Evolutionary conservation across 2,113 vertebrate species (phyloP).

Genomic region (Podarcis cretensis): DNA sequence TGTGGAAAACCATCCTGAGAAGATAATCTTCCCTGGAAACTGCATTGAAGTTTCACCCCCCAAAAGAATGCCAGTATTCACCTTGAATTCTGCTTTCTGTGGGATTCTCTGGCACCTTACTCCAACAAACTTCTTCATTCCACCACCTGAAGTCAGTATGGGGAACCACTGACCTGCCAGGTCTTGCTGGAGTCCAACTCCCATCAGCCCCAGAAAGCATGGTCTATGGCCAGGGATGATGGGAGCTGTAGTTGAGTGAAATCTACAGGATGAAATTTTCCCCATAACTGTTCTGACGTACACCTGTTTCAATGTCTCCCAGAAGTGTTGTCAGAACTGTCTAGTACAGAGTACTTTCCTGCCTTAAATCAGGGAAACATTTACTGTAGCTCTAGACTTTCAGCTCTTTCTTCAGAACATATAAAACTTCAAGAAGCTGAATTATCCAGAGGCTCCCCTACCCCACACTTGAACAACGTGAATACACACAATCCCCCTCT

Average conservation of each 20-base stretch:
- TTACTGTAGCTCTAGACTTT: background rate
- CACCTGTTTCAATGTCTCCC: background rate
- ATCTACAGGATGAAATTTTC: too few relatives aligned
- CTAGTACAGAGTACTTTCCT: background rate
- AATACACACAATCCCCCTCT: too few relatives aligned
- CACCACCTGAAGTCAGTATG: background rate
- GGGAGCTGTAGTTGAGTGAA: too few relatives aligned
- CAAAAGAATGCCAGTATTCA: background rate
- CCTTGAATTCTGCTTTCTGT: background rate
- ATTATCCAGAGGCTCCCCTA: background rate
- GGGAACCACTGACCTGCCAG: too few relatives aligned
- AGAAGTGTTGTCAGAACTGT: background rate
- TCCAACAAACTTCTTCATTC: too few relatives aligned
- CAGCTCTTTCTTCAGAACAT: background rate
- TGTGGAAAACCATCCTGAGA: background rate
- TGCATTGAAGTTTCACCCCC: too few relatives aligned
- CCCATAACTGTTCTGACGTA: too few relatives aligned
- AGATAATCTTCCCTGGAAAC: too few relatives aligned
- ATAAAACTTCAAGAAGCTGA: background rate
- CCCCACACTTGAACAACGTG: background rate
- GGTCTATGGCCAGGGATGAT: too few relatives aligned
- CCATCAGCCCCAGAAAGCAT: too few relatives aligned
- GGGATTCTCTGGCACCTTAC: background rate
- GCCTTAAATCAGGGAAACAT: background rate
- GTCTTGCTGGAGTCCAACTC: too few relatives aligned